phyloP scores from a whole-genome alignment of 92 coral and sea anemone species.

The Palythoa grandiflora region DNA sequence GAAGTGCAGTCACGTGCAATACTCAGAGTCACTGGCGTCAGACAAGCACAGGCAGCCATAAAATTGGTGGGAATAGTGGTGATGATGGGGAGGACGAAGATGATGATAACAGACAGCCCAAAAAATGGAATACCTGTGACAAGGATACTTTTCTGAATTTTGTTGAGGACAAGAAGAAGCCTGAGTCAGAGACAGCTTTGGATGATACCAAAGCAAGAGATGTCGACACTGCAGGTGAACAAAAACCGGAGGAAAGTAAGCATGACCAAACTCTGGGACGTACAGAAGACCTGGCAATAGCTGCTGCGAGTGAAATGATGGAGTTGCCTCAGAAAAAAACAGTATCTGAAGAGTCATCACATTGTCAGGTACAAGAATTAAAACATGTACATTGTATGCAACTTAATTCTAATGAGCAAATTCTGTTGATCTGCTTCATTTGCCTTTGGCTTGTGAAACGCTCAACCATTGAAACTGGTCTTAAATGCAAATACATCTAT shows the following conservation, averaged over 20 bases:
- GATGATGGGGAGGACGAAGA: conserved; percentile 40
- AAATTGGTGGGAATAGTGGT: conserved; percentile 22
- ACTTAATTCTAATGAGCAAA: too few relatives aligned
- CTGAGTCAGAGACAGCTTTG: not conserved
- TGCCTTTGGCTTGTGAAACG: too few relatives aligned
- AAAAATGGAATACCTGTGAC: conserved; percentile 29
- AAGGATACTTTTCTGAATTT: not conserved
- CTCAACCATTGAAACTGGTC: too few relatives aligned
- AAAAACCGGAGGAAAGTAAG: not conserved
- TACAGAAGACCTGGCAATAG: not conserved
- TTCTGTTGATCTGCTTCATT: too few relatives aligned
- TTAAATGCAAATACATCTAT: too few relatives aligned
- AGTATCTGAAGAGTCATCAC: not conserved
- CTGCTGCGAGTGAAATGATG: not conserved
- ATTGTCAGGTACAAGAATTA: not conserved
- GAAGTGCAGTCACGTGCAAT: not conserved
- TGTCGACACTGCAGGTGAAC: not conserved
- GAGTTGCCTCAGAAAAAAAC: not conserved
- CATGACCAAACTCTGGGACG: too few relatives aligned
- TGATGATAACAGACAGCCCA: conserved; percentile 37
- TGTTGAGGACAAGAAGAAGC: not conserved
- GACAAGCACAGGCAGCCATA: conserved; percentile 4
- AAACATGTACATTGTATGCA: not conserved
- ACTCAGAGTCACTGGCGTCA: not conserved
- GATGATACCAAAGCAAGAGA: not conserved